Evolutionary conservation across 2,888 invertebrate species (phyloP).

Genomic region (Hybos culiciformis): DNA sequence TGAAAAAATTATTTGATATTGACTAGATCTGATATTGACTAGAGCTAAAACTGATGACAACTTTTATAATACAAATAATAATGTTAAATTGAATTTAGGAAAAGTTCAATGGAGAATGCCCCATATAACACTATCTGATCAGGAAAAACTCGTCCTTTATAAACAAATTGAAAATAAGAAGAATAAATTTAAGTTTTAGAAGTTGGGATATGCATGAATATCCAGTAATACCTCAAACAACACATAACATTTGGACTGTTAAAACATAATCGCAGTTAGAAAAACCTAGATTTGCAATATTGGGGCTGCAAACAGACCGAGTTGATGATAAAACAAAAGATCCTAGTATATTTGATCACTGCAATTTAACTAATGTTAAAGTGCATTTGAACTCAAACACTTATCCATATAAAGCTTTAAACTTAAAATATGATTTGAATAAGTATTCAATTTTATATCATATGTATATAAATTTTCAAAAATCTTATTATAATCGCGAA

Average conservation of each 20-base stretch:
- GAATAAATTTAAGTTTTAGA: too few species aligned
- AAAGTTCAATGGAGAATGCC: constrained; percentile 18
- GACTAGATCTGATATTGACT: constrained; percentile 23
- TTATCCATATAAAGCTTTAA: too few species aligned
- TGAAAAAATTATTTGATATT: constrained; percentile 25
- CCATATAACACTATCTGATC: constrained; percentile 7
- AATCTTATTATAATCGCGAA: constrained; percentile 13
- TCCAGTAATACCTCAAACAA: too few species aligned
- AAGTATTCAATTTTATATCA: constrained; percentile 19
- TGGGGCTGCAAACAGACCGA: constrained; percentile 27
- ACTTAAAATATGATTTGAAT: too few species aligned
- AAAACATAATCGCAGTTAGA: constrained; percentile 24
- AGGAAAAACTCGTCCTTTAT: constrained; percentile 3
- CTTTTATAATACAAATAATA: constrained; percentile 4
- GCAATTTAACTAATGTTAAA: too few species aligned
- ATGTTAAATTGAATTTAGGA: constrained; percentile 8
- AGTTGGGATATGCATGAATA: constrained; percentile 9
- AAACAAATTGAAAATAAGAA: constrained; percentile 3
- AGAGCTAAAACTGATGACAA: constrained; percentile 9
- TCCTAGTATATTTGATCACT: constrained; percentile 15
- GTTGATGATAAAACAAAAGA: constrained; percentile 25
- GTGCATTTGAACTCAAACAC: too few species aligned
- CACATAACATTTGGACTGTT: constrained; percentile 23
- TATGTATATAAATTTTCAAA: constrained; percentile 18
- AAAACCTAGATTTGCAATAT: constrained; percentile 27